phyloP scores from a whole-genome alignment of 2,888 invertebrate genomes.

The Yponomeuta plumbellus region DNA sequence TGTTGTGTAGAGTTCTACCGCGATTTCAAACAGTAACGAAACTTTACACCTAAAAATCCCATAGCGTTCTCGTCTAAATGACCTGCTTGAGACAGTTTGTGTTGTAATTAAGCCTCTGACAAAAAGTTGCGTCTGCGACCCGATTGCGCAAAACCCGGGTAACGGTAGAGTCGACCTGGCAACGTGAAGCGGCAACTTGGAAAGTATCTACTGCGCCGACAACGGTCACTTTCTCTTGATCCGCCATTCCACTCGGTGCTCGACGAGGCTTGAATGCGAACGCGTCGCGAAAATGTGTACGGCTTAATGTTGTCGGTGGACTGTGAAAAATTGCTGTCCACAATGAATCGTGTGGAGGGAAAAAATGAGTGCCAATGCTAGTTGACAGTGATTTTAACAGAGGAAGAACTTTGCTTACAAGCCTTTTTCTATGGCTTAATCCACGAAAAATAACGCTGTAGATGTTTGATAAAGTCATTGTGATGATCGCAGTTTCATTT shows the following conservation, averaged over 20 bases:
- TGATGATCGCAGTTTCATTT: background rate
- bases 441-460: background rate
- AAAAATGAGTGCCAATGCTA: background rate
- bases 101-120: background rate
- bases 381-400: background rate
- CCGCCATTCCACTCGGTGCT: constrained; percentile 26
- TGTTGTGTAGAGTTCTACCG: too few relatives aligned
- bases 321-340: background rate
- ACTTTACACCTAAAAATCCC: too few relatives aligned
- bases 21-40: too few relatives aligned
- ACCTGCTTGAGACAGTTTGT: background rate
- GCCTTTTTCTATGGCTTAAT: background rate
- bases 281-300: constrained; percentile 32
- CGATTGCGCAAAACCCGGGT: constrained; percentile 57
- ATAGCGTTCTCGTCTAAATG: background rate
- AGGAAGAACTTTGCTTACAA: background rate
- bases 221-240: constrained; percentile 70
- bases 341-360: background rate
- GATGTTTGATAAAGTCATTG: background rate
- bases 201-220: constrained; percentile 54
- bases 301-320: background rate
- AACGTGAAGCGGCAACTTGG: constrained; percentile 39
- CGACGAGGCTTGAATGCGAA: constrained; percentile 26
- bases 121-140: constrained; percentile 35
- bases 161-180: constrained; percentile 38